phyloP scores from a whole-genome alignment of 2,113 vertebrate species.

The Heptranchias perlo region DNA sequence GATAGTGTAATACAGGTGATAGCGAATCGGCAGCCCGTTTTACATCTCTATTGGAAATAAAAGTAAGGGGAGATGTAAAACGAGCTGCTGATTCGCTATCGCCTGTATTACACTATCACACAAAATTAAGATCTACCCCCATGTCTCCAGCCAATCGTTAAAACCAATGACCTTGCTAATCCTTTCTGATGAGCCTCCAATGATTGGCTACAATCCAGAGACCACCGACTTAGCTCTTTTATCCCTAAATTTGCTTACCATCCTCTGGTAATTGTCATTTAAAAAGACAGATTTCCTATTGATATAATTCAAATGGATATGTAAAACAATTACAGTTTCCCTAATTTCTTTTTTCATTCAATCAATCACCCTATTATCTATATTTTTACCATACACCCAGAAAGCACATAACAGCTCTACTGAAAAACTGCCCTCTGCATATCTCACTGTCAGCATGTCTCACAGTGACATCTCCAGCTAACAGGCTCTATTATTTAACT shows the following conservation, averaged over 20 bases:
- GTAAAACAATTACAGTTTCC: not conserved
- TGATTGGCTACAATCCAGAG: not conserved
- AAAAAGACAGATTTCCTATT: not conserved
- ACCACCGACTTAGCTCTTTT: not conserved
- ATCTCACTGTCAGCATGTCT: not conserved
- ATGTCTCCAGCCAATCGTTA: not conserved
- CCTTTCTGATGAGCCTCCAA: not conserved
- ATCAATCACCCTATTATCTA: not conserved
- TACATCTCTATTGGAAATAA: no score
- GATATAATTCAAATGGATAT: not conserved
- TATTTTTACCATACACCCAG: not conserved
- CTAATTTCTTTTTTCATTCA: not conserved
- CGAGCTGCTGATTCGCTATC: no score
- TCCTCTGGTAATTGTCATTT: not conserved
- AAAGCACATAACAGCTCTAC: not conserved
- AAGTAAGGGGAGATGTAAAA: no score
- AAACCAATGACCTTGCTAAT: not conserved
- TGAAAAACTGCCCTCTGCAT: not conserved
- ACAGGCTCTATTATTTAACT: not conserved
- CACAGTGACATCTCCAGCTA: not conserved
- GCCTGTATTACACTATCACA: no score
- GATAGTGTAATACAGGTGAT: no score
- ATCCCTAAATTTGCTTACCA: not conserved
- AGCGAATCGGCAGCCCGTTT: no score
- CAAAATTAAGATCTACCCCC: no score